Evolutionary conservation across 2,888 invertebrate species (phyloP), one percentile per base, ranked within the genome.

Genomic region (Druceiella hillmani): DNA sequence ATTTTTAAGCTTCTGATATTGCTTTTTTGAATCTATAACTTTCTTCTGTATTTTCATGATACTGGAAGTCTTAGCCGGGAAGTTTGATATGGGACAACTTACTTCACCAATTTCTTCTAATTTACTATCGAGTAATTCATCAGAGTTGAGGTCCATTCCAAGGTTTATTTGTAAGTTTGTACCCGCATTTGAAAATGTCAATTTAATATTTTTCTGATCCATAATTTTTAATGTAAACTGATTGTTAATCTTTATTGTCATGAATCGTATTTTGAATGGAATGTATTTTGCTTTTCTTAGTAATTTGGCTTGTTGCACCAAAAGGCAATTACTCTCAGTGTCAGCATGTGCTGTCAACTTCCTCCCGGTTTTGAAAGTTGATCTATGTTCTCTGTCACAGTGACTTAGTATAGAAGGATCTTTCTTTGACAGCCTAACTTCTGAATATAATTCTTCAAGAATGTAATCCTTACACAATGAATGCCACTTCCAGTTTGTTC

Each of bases 81-180:
- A n/a, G n/a, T n/a, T n/a, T n/a, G n/a, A n/a, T n/a, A n/a, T n/a
- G n/a, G n/a, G n/a, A n/a, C n/a, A n/a, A n/a, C n/a, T n/a, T n/a
- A 64, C 61, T 40, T 60, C 55, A 1, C 62, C 61, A 4, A 64
- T 50, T 43, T 63, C 61, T n/a, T 61, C 57, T 14, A 57, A 60
- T 37, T 61, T 49, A 0, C 61, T 75, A 57, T 62, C 73, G 46
- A 57, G 67, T 52, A 58, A 74, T 59, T 59, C 76, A 59, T 61
- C 68, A 55, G 62, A 73, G 58, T 63, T 74, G 57, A 65, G 59
- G 52, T 56, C 59, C 76, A 64, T 76, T 51, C 64, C 75, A 52
- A 56, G 56, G 43, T 70, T 69, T 15, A 67, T 43, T 51, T 67
- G 68, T 17, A 69, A 44, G 46, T 62, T 66, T 4, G 61, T 61